A percentile compares a stretch with the other conserved stretches of the same genome.
Conservation (phyloP, 2,797 vertebrate species). For the Peromyscus attwateri region DNA sequence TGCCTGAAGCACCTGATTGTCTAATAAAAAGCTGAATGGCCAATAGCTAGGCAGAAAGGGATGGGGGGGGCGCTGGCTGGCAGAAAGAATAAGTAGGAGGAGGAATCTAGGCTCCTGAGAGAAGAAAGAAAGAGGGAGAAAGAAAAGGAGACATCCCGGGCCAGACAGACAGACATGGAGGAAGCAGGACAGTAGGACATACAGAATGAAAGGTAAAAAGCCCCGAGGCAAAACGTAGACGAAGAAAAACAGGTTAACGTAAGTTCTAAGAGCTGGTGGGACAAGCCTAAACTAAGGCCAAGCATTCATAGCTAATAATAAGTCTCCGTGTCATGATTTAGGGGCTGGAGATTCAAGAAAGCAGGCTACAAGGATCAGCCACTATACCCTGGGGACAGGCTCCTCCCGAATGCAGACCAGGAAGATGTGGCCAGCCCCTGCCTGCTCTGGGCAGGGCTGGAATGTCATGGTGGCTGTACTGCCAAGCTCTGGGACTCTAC, state of each 20-base stretch:
- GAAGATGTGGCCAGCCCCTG: neutral
- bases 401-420: neutral
- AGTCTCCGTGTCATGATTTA: neutral
- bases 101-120: neutral
- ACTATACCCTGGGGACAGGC: too few species aligned
- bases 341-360: neutral
- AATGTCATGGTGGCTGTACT: neutral
- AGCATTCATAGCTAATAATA: neutral
- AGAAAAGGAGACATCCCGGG: neutral
- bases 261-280: neutral
- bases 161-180: neutral
- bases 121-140: neutral
- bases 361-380: neutral
- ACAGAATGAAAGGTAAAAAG: neutral
- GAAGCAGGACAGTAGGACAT: neutral
- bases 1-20: neutral
- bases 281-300: neutral
- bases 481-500: neutral
- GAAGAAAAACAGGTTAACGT: neutral
- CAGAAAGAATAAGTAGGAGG: neutral
- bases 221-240: neutral
- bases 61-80: neutral
- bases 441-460: neutral
- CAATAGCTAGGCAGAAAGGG: neutral
- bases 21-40: neutral